Base-by-base conservation (phyloP, 2,888 invertebrate genomes). In the Schizotus pectinicornis region DNA sequence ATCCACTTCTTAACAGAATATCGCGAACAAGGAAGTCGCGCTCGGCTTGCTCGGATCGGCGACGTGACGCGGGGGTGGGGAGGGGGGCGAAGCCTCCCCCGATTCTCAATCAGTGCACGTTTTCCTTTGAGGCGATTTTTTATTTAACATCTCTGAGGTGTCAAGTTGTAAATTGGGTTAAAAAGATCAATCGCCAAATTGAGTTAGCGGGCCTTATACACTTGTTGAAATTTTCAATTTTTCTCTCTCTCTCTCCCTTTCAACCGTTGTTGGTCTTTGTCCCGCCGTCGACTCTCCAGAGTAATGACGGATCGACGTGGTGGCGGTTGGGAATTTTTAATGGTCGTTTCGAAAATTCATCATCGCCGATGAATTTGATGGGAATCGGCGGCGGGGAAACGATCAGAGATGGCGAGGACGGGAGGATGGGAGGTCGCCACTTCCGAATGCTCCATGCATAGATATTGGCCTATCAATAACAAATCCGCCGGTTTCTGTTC, bases 91-190 rank as follows among this genome's bases (percentile, higher is more conserved):
- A 3, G 35, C 35, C 22, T 43, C 35, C 33, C 11, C n/a, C 9
- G 8, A 14, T 64, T 62, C 63, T 60, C 68, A 70, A 72, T 74
- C 71, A 66, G 62, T 59, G 63, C 74, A 73, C 72, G 74, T 72
- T 65, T 62, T 65, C 68, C 70, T 71, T 71, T 68, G 72, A 72
- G 69, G 69, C 63, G 69, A 69, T 72, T 72, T 71, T 69, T 72
- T 73, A 70, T 71, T 70, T 70, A 72, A 64, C 69, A 65, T 69
- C 69, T 64, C 64, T 55, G 67, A 71, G 72, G 70, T 73, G 73
- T 71, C 71, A 67, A 67, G 64, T 67, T 63, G 56, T 64, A 68
- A 71, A 71, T 69, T 72, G 63, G 67, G 62, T 70, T 68, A 61
- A 67, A 64, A 65, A 69, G 69, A 70, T 71, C 70, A 72, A 71